Evolutionary conservation across 2,797 vertebrate species (phyloP), one percentile per base, ranked within the genome.

Genomic region (Periparus ater): DNA sequence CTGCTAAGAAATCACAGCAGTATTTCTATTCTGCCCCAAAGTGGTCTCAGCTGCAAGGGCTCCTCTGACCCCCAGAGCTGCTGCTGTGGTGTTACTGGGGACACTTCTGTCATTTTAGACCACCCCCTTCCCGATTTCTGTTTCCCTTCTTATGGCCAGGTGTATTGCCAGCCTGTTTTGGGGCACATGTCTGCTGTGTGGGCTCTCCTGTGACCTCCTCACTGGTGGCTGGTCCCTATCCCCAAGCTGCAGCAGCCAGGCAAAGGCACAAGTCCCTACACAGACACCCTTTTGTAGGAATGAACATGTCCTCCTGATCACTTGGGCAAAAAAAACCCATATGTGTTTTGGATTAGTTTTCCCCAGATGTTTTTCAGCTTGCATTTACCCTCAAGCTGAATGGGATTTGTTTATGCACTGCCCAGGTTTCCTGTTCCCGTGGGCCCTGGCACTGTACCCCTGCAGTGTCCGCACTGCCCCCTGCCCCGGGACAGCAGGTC

Each of bases 281-380:
- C 0, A 0, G 54, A 30, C 38, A 50, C 27, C 5, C 29, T 0
- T 67, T 75, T 51, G 13, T 45, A 78, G 67, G 71, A 91, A 62
- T 4, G 1, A 68, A 55, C 4, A 0, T 1, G 1, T 72, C 86
- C 63, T 87, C 77, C 63, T 1, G 2, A 91, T 62, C 44, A 30
- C 74, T 92, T 10, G 5, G 55, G 77, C 67, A 92, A 88, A 87
- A 66, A 76, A 84, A 94, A 92, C 53, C 9, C 18, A 2, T 60
- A 17, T 87, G 84, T 92, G 67, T 40, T 86, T 87, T 66, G 40
- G 22, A 82, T 87, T 79, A 55, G n/a, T 48, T 87, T 93, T 89
- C 45, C 60, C 67, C 91, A 92, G 77, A 80, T 96, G 84, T 66
- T 91, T 91, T 81, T 86, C 70, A 89, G 63, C 78, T 87, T 5